Evolutionary conservation across 1,140 invertebrate genomes (phyloP).

Genomic region (Drosophila sucinea): DNA sequence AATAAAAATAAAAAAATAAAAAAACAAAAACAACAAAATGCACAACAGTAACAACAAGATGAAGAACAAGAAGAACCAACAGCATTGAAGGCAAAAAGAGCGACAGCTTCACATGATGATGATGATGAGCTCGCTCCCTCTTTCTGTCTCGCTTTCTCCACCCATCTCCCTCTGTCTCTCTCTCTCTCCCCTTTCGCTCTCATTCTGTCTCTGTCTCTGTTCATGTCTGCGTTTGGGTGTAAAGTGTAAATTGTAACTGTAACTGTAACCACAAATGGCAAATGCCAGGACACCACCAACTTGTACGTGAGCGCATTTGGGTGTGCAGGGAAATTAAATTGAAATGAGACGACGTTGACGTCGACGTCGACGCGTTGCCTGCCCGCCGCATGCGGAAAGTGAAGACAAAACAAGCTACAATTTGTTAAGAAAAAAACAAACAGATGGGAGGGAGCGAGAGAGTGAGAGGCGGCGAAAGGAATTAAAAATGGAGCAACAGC

Average conservation of each 20-base stretch:
- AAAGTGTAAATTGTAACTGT: constrained; percentile 26
- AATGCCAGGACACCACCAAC: constrained; percentile 46
- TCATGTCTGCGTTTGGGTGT: constrained; percentile 17
- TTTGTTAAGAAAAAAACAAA: constrained; percentile 53
- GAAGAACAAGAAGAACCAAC: background rate
- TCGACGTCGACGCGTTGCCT: background rate
- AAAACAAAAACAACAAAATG: constrained; percentile 17
- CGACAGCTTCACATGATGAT: constrained; percentile 40
- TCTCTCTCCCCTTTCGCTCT: background rate
- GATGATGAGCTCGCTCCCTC: constrained; percentile 19
- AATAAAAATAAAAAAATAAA: constrained; percentile 1
- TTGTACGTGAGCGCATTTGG: constrained; percentile 63
- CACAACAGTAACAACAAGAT: background rate
- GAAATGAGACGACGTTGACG: constrained; percentile 51
- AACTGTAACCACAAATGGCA: constrained; percentile 59
- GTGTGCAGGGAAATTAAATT: constrained; percentile 71
- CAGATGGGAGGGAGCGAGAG: background rate
- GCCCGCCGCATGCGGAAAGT: constrained; percentile 55
- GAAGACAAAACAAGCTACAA: constrained; percentile 59
- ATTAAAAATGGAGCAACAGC: constrained; percentile 67
- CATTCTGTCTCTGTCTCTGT: constrained; percentile 17
- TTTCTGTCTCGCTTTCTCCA: too few species aligned
- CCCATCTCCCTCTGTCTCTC: background rate
- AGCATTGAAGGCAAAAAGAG: constrained; percentile 15
- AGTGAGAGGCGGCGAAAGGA: constrained; percentile 33